Evolutionary conservation across 2,888 invertebrate genomes (phyloP).

Genomic region (Drosophila peninsularis): DNA sequence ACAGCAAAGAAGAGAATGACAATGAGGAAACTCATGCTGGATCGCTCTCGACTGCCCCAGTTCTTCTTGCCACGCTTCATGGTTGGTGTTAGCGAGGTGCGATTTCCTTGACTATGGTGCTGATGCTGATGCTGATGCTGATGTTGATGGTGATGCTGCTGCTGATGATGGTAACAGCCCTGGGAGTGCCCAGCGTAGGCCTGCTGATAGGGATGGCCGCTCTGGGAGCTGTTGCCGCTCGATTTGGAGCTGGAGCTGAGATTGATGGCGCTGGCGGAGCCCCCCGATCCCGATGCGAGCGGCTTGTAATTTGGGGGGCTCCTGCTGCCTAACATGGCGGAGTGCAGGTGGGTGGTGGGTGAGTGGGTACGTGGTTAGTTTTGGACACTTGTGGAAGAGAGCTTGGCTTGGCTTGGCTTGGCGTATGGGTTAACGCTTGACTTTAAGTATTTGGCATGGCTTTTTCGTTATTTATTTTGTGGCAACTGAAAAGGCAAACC

Average conservation of each 20-base stretch:
- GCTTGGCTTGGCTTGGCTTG: slow-evolving; percentile 13
- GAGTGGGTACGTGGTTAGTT: slow-evolving; percentile 32
- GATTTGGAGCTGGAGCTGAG: slow-evolving; percentile 40
- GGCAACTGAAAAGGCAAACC: slow-evolving; percentile 44
- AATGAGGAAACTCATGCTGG: slow-evolving; percentile 95
- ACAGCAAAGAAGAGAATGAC: slow-evolving; percentile 96
- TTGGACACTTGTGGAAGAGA: slow-evolving; percentile 41
- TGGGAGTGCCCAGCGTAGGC: slow-evolving; percentile 58
- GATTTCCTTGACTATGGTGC: slow-evolving; percentile 57
- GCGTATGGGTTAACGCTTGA: slow-evolving; percentile 15
- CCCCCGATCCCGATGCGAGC: slow-evolving; percentile 81
- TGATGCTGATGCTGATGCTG: slow-evolving; percentile 50
- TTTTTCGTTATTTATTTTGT: slow-evolving; percentile 8
- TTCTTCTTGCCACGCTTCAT: slow-evolving; percentile 84
- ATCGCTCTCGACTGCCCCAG: slow-evolving; percentile 88
- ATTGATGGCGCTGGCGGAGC: slow-evolving; percentile 75
- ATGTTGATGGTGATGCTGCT: slow-evolving; percentile 51
- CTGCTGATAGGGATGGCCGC: slow-evolving; percentile 55
- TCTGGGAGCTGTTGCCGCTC: slow-evolving; percentile 46
- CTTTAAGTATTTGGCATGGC: slow-evolving; percentile 34
- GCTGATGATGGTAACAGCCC: slow-evolving; percentile 66
- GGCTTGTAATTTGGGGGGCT: slow-evolving; percentile 82
- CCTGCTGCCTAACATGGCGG: slow-evolving; percentile 81
- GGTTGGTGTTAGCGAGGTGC: slow-evolving; percentile 61
- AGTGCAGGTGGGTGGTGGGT: slow-evolving; percentile 46